Evolutionary conservation across 2,888 invertebrate genomes (phyloP), one percentile per base, ranked within the genome.

Genomic region (Cordilura impudica): DNA sequence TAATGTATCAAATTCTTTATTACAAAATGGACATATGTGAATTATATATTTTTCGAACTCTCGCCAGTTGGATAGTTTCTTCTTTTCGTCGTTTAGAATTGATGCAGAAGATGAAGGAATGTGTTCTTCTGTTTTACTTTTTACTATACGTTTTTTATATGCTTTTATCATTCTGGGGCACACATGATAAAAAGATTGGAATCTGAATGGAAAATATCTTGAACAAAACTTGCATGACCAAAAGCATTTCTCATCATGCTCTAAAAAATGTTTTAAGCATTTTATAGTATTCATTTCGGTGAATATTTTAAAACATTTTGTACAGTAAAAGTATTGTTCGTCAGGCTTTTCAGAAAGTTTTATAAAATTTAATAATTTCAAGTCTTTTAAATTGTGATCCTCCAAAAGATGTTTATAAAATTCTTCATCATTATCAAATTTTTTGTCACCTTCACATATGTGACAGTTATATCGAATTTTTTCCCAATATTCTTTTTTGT

Each of bases 11-110:
- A 81, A 79, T 23, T 77, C 56, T 43, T 43, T 45, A 10, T 76
- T 71, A 14, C 82, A 82, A 51, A 74, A 74, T 3, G 82, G 81
- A 31, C 82, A 82, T 5, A 82, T 56, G 47, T 81, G 77, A 4
- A 39, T 35, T 1, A 81, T 60, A 16, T 65, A 67, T 0, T 69
- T 39, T n/a, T 81, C 81, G 56, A 81, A 78, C 61, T 71, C 69
- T 21, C 66, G 26, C 10, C 45, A 56, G 26, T 35, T 72, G 35
- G 26, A 43, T 54, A 45, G 21, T 19, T n/a, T n/a, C 12, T 39
- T n/a, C 35, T 39, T 39, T 39, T n/a, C n/a, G n/a, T n/a, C n/a
- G n/a, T n/a, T 39, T 39, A n/a, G 10, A 12, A 2, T 39, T 6
- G 31, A 0, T 31, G 2, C 10, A n/a, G 4, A 12, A 39, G 35